phyloP scores from a whole-genome alignment of 2,888 invertebrate genomes.

The Pterobdella sp. region DNA sequence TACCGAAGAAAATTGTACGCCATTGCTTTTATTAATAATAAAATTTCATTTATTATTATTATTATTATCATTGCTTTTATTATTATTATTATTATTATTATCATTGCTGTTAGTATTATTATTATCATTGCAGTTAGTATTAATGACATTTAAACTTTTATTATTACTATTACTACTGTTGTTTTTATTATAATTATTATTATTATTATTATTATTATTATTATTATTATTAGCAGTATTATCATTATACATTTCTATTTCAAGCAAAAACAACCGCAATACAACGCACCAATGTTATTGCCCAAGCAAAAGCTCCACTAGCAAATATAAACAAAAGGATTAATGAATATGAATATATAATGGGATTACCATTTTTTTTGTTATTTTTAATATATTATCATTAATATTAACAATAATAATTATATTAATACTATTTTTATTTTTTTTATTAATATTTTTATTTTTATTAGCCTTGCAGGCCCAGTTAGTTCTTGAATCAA shows the following conservation, averaged over 20 bases:
- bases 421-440: not conserved
- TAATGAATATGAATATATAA: too few species aligned
- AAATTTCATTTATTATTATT: not conserved
- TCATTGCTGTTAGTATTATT: not conserved
- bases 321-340: too few species aligned
- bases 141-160: not conserved
- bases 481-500: too few species aligned
- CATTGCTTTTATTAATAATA: not conserved
- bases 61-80: not conserved
- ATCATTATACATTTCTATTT: too few species aligned
- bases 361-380: too few species aligned
- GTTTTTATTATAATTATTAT: not conserved
- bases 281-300: too few species aligned
- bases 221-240: not conserved
- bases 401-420: not conserved
- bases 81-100: conserved; percentile 1
- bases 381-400: not conserved
- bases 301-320: too few species aligned
- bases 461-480: not conserved
- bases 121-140: not conserved
- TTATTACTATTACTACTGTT: not conserved
- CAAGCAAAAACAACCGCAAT: too few species aligned
- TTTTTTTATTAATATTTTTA: not conserved
- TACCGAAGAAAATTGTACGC: too few species aligned
- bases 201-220: conserved; percentile 1